These are phyloP conservation scores for Ammodytes marinus DNA, from an alignment of 2,113 vertebrate genomes.

Conservation along the genomic window DNA sequence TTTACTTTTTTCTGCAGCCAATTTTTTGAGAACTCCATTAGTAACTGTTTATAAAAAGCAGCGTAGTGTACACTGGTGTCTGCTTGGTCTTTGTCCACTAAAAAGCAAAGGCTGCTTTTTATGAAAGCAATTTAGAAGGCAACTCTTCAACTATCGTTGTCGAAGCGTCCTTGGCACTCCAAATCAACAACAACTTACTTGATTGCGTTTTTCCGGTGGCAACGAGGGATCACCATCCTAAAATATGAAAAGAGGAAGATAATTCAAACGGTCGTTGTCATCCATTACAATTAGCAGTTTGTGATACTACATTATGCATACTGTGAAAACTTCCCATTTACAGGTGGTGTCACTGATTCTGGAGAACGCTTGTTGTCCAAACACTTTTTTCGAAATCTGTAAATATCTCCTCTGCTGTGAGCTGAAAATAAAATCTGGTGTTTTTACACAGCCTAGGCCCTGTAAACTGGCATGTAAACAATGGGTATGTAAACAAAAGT, in stretches of 20 bases:
- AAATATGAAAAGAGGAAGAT: constrained; percentile 12
- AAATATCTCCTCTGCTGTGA: no score
- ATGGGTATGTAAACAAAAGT: no score
- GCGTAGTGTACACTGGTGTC: neutral
- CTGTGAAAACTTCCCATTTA: neutral
- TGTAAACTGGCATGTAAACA: no score
- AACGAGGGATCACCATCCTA: constrained; percentile 96
- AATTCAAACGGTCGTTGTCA: neutral
- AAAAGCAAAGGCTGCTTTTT: neutral
- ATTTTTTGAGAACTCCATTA: neutral
- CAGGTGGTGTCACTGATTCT: no score
- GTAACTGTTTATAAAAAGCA: neutral
- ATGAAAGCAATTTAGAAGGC: neutral
- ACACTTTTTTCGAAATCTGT: no score
- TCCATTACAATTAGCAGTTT: no score
- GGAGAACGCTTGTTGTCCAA: no score
- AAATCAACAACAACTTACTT: constrained; percentile 83
- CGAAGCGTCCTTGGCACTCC: neutral
- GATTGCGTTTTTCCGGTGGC: constrained; percentile 97
- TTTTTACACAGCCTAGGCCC: no score
- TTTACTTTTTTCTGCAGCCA: neutral
- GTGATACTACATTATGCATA: neutral
- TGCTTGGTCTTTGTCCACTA: neutral
- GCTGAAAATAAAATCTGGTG: no score
- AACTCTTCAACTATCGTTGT: neutral